Percentiles rank a stretch among this genome's conserved stretches.
phyloP scores from a whole-genome alignment of 2,113 vertebrate species.

The Murina feae region DNA sequence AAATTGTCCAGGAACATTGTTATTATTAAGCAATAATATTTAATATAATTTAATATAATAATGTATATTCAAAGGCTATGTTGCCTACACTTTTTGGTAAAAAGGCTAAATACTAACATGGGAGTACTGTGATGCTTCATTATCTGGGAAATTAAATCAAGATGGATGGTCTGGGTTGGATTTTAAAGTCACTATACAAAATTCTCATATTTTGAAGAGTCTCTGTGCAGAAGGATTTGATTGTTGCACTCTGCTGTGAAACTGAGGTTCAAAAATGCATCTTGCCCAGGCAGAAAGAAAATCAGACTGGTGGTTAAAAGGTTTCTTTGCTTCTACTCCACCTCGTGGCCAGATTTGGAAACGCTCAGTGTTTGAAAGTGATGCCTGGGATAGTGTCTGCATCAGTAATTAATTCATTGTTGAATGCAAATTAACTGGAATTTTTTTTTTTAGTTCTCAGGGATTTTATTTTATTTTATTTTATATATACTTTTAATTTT shows the following conservation, averaged over 20 bases:
- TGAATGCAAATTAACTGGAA: not conserved
- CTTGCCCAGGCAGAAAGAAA: not conserved
- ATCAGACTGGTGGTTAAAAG: not conserved
- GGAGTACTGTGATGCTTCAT: not conserved
- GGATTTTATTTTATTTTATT: not conserved
- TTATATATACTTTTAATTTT: not conserved
- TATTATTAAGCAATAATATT: not conserved
- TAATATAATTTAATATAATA: not conserved
- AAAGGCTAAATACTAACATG: not conserved
- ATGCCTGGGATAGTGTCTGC: not conserved
- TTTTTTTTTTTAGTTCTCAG: too few relatives aligned
- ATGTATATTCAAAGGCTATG: not conserved
- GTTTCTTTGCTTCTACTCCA: slow-evolving; percentile 65
- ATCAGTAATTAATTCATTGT: not conserved
- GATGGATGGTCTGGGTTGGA: not conserved
- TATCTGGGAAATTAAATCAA: not conserved
- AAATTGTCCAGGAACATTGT: not conserved
- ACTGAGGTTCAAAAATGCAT: not conserved
- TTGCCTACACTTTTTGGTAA: not conserved
- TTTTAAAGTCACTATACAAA: not conserved
- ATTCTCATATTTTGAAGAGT: not conserved
- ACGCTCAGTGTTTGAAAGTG: not conserved
- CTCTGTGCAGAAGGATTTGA: not conserved
- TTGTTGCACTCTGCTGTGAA: not conserved
- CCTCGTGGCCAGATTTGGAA: slow-evolving; percentile 56